Evolutionary conservation across 1,140 invertebrate genomes (phyloP).

Genomic region (Pantala flavescens): DNA sequence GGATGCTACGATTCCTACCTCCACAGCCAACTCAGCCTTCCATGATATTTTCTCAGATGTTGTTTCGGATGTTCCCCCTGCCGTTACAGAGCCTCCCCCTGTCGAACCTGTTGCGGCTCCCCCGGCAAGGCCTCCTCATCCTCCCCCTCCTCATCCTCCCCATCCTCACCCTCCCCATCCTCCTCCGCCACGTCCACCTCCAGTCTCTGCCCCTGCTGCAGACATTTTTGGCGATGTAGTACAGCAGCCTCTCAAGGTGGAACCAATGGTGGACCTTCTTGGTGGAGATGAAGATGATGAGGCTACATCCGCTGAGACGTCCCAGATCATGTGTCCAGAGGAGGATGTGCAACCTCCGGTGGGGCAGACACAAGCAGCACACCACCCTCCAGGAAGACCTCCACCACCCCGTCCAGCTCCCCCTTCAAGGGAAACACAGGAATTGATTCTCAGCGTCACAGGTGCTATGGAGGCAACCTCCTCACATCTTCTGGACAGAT

Average conservation of each 20-base stretch:
- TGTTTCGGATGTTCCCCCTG: conserved; percentile 16
- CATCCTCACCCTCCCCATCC: neutral
- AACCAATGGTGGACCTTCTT: conserved; percentile 20
- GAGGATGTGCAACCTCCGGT: neutral
- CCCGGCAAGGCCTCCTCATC: neutral
- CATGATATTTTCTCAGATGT: conserved; percentile 23
- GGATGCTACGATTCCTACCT: neutral
- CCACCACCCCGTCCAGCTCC: conserved; percentile 45
- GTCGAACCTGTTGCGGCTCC: neutral
- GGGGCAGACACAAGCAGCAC: conserved; percentile 26
- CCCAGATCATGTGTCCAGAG: conserved; percentile 16
- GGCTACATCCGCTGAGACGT: conserved; percentile 19
- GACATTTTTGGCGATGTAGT: conserved; percentile 12
- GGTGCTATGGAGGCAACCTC: conserved; percentile 81
- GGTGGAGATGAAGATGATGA: conserved; percentile 9
- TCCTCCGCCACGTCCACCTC: neutral
- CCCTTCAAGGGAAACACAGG: conserved; percentile 64
- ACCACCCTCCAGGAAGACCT: conserved; percentile 30
- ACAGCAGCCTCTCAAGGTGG: conserved; percentile 11
- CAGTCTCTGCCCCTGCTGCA: neutral
- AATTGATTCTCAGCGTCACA: conserved; percentile 72
- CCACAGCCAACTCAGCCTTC: conserved; percentile 13
- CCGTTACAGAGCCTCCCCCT: neutral
- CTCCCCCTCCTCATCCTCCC: neutral
- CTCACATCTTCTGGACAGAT: conserved; percentile 65